Evolutionary conservation across 2,888 invertebrate species (phyloP).

Genomic region (Caenorhabditis virilis): DNA sequence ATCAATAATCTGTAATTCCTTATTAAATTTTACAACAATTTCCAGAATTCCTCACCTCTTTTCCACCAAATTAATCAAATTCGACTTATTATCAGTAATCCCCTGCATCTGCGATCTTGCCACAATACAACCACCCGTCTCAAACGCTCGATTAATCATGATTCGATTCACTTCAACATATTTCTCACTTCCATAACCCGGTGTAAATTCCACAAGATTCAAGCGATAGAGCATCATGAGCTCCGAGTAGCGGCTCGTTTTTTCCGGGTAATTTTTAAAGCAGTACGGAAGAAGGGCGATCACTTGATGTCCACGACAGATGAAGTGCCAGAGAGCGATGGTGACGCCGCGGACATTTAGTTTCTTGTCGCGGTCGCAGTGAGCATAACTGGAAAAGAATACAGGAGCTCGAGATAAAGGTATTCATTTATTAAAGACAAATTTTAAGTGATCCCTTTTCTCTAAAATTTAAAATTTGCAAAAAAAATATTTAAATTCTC

Average conservation of each 20-base stretch:
- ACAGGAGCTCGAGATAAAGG: too few relatives aligned
- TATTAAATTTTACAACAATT: neutral
- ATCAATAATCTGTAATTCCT: constrained; percentile 45
- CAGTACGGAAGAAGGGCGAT: constrained; percentile 56
- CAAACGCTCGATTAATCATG: constrained; percentile 48
- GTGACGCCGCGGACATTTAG: constrained; percentile 52
- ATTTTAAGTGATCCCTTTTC: too few relatives aligned
- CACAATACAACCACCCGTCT: constrained; percentile 55
- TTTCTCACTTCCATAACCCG: constrained; percentile 54
- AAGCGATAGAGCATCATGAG: constrained; percentile 49
- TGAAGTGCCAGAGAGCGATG: constrained; percentile 57
- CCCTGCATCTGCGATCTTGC: constrained; percentile 54
- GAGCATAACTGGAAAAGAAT: constrained; percentile 36
- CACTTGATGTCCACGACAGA: constrained; percentile 54
- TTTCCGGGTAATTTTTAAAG: constrained; percentile 56
- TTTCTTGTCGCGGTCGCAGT: constrained; percentile 50
- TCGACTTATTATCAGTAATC: constrained; percentile 49
- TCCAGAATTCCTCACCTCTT: constrained; percentile 23
- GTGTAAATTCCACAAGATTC: constrained; percentile 57
- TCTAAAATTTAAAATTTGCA: too few relatives aligned
- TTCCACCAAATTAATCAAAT: constrained; percentile 47
- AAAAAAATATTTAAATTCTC: too few relatives aligned
- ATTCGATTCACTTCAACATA: constrained; percentile 58
- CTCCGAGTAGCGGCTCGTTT: constrained; percentile 46
- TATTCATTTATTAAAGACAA: too few relatives aligned